Percentiles rank a stretch among this genome's conserved stretches.
Evolutionary conservation across 2,113 vertebrate genomes (phyloP).

Genomic region (Aegotheles bennettii): DNA sequence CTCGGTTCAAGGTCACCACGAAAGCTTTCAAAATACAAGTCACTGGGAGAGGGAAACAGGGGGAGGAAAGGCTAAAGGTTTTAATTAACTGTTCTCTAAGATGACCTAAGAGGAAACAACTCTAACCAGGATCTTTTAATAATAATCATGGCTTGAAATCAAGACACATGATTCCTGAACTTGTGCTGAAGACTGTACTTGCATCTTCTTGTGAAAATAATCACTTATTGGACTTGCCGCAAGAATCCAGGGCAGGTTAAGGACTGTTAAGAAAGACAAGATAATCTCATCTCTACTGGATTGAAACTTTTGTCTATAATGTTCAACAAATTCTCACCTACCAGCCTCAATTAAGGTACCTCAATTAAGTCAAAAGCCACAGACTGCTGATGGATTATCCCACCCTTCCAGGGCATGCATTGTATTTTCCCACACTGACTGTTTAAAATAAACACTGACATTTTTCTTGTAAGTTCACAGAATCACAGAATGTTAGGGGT

Average conservation of each 20-base stretch:
- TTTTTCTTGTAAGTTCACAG: background rate
- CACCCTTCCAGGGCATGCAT: background rate
- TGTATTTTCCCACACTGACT: background rate
- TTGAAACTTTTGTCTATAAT: background rate
- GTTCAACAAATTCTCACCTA: background rate
- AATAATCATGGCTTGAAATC: background rate
- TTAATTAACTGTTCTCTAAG: conserved; percentile 3
- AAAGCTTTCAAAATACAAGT: conserved; percentile 46
- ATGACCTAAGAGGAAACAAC: background rate
- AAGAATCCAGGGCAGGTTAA: background rate
- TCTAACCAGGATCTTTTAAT: background rate
- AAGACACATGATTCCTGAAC: background rate
- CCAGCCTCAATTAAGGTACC: background rate
- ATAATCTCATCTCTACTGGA: background rate
- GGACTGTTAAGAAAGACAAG: background rate
- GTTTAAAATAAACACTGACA: background rate
- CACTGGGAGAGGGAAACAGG: background rate
- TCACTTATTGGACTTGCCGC: background rate
- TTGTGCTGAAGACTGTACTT: background rate
- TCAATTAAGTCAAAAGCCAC: background rate
- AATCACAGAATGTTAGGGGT: no score
- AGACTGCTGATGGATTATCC: background rate
- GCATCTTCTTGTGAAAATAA: background rate
- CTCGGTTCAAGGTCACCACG: background rate
- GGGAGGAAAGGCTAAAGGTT: background rate